These are phyloP conservation scores for Ophion ellenae DNA, from an alignment of 2,888 invertebrate species.

Conservation along the genomic window DNA sequence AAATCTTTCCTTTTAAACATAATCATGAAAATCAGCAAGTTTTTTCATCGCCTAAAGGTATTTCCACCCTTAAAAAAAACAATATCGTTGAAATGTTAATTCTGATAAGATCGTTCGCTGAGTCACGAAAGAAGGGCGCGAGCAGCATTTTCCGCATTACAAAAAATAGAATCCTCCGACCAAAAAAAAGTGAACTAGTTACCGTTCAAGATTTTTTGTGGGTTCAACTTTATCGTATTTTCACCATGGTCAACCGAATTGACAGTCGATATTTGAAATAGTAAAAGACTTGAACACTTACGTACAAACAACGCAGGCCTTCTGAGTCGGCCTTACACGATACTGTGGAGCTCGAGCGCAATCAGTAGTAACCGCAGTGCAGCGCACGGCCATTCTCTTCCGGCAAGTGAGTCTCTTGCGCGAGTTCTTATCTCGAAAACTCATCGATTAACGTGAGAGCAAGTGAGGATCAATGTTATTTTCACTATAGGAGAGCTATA, in stretches of 20 bases:
- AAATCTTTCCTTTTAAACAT: too few species aligned
- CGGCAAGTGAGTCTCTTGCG: slow-evolving; percentile 66
- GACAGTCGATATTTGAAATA: slow-evolving; percentile 3
- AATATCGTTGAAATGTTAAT: neutral
- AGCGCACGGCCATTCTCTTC: slow-evolving; percentile 67
- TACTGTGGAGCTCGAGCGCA: slow-evolving; percentile 28
- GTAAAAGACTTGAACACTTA: neutral
- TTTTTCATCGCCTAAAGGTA: too few species aligned
- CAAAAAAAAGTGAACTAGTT: neutral
- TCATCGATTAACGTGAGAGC: slow-evolving; percentile 66
- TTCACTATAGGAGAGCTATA: slow-evolving; percentile 23
- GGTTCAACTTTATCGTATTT: neutral
- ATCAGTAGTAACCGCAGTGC: slow-evolving; percentile 46
- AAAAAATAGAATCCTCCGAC: neutral
- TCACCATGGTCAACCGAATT: neutral
- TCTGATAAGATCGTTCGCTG: neutral
- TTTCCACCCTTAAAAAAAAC: too few species aligned
- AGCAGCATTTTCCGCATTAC: neutral
- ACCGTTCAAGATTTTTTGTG: neutral
- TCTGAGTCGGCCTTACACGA: neutral
- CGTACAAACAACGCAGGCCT: neutral
- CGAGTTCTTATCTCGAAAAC: slow-evolving; percentile 63
- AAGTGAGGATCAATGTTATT: slow-evolving; percentile 65
- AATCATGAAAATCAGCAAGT: too few species aligned
- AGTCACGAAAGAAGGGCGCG: neutral